These are phyloP conservation scores for Caenorhabditis sinica DNA, from an alignment of 2,888 invertebrate species.

Conservation along the genomic window DNA sequence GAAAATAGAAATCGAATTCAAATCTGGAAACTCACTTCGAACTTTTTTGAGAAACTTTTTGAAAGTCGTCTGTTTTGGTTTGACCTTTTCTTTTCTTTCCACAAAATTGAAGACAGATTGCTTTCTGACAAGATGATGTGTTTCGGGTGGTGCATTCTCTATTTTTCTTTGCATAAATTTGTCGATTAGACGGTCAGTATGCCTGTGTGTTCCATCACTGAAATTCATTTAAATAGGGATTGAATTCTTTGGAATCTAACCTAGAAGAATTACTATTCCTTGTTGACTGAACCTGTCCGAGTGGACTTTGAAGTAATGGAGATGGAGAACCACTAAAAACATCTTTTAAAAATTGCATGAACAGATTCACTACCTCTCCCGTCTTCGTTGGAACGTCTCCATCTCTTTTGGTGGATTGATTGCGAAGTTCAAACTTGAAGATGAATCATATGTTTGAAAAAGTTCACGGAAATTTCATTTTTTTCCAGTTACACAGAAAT, in stretches of 20 bases:
- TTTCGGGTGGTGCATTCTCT: slow-evolving; percentile 35
- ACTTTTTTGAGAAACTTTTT: slow-evolving; percentile 2
- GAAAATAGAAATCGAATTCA: neutral
- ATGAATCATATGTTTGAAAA: neutral
- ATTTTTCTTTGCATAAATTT: slow-evolving; percentile 41
- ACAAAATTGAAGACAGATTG: slow-evolving; percentile 42
- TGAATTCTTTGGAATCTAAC: neutral
- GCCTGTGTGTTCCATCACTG: slow-evolving; percentile 27
- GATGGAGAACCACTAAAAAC: neutral
- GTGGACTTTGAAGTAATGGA: neutral
- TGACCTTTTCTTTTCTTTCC: slow-evolving; percentile 9
- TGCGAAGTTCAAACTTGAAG: neutral
- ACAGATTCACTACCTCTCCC: neutral
- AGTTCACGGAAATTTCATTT: neutral
- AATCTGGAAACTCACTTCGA: slow-evolving; percentile 10
- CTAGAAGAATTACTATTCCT: neutral
- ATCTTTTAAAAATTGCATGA: neutral
- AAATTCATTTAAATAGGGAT: neutral
- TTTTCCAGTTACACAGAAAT: neutral
- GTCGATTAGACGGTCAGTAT: slow-evolving; percentile 35
- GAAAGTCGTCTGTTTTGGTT: slow-evolving; percentile 16
- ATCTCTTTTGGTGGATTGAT: neutral
- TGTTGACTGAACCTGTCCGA: neutral
- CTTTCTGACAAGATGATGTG: slow-evolving; percentile 11
- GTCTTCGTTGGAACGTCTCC: neutral